Evolutionary conservation across 2,888 invertebrate species (phyloP).

Genomic region (Alcis repandata): DNA sequence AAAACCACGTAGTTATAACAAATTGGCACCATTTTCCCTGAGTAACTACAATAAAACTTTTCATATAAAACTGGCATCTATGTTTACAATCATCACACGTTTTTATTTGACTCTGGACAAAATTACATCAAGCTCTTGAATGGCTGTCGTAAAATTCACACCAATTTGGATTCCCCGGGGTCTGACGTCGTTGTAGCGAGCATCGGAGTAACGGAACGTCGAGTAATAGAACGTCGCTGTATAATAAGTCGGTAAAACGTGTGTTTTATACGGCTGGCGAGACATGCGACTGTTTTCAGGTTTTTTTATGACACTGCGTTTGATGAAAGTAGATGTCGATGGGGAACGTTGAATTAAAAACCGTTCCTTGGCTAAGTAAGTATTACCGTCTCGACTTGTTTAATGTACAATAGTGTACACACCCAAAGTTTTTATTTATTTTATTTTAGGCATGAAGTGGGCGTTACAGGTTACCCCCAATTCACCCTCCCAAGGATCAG

Average conservation of each 20-base stretch:
- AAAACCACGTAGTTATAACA: slow-evolving; percentile 12
- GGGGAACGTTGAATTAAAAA: not conserved
- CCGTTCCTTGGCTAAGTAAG: not conserved
- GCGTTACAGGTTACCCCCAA: no score
- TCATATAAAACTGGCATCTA: slow-evolving; percentile 29
- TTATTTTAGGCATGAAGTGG: no score
- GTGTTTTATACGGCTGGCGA: slow-evolving; percentile 68
- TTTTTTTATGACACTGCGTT: slow-evolving; percentile 9
- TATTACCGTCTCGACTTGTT: no score
- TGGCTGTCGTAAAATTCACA: slow-evolving; percentile 73
- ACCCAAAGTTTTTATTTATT: no score
- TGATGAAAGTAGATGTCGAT: slow-evolving; percentile 13
- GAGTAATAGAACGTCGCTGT: slow-evolving; percentile 62
- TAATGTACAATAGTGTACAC: no score
- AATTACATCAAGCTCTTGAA: slow-evolving; percentile 62
- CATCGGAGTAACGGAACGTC: slow-evolving; percentile 59
- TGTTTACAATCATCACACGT: slow-evolving; percentile 38
- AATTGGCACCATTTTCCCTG: slow-evolving; percentile 10
- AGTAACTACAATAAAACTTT: slow-evolving; percentile 27
- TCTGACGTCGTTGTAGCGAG: slow-evolving; percentile 64
- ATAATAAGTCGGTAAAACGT: slow-evolving; percentile 77
- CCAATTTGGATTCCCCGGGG: slow-evolving; percentile 77
- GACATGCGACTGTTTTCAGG: slow-evolving; percentile 45
- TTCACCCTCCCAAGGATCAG: no score
- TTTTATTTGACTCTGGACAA: slow-evolving; percentile 49